These are phyloP conservation scores for Drosophila mulleri DNA, from an alignment of 2,888 invertebrate genomes.

Conservation along the genomic window DNA sequence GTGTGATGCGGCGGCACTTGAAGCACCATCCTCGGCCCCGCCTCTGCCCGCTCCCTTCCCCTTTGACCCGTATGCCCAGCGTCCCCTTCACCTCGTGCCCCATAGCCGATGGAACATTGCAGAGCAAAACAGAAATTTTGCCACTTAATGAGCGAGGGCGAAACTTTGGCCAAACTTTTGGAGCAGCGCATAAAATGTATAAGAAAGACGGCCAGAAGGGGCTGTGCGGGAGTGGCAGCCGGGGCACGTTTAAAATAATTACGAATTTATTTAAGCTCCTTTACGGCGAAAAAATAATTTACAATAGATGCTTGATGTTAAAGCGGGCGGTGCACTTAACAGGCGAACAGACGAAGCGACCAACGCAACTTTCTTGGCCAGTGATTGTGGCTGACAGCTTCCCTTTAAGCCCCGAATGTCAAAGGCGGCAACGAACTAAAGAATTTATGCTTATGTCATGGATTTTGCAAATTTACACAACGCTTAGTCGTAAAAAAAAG, in stretches of 20 bases:
- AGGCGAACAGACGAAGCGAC: background rate
- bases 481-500: conserved; percentile 67
- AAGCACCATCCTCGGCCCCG: conserved; percentile 12
- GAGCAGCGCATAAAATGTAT: conserved; percentile 42
- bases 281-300: conserved; percentile 71
- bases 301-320: conserved; percentile 53
- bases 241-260: conserved; percentile 76
- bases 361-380: conserved; percentile 21
- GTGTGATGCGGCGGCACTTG: conserved; percentile 74
- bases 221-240: conserved; percentile 35
- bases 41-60: background rate
- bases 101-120: conserved; percentile 46
- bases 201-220: conserved; percentile 31
- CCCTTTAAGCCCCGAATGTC: conserved; percentile 28
- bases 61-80: conserved; percentile 2
- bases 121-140: conserved; percentile 74
- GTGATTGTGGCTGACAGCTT: conserved; percentile 30
- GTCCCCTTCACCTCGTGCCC: conserved; percentile 4
- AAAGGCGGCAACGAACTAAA: conserved; percentile 22
- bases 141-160: conserved; percentile 75
- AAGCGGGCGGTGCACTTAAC: conserved; percentile 29
- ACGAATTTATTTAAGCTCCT: conserved; percentile 80
- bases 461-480: conserved; percentile 71
- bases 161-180: conserved; percentile 74
- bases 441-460: conserved; percentile 78